A percentile compares a stretch with the other conserved stretches of the same genome.
Evolutionary conservation across 2,797 vertebrate genomes (phyloP).

Genomic region (Florisuga fusca): DNA sequence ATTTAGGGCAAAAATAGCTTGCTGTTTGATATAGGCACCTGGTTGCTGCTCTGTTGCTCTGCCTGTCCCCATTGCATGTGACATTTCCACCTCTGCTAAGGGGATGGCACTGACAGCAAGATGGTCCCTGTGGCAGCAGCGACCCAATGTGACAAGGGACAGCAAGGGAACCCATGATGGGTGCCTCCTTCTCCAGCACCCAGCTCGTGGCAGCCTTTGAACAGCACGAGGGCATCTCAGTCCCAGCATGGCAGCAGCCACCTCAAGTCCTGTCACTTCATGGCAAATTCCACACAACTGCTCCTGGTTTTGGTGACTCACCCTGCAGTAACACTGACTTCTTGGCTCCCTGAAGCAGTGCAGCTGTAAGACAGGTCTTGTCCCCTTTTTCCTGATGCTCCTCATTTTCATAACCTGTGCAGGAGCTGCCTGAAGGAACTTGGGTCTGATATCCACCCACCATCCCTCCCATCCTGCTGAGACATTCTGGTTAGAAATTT

Average conservation of each 20-base stretch:
- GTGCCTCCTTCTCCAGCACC: not conserved
- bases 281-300: rapidly evolving
- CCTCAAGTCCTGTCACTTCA: not conserved
- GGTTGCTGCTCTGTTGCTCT: not conserved
- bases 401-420: not conserved
- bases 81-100: not conserved
- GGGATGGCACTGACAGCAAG: not conserved
- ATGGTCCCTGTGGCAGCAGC: not conserved
- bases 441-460: not conserved
- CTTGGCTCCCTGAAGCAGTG: not conserved
- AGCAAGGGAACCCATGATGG: not conserved
- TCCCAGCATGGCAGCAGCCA: not conserved
- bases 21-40: rapidly evolving
- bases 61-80: not conserved
- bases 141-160: rapidly evolving
- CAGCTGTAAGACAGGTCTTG: not conserved
- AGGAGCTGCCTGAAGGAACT: not conserved
- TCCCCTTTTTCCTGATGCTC: not conserved
- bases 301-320: constrained; percentile 24
- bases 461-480: not conserved
- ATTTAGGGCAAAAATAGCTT: not conserved
- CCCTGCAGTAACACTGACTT: not conserved
- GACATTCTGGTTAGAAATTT: not conserved
- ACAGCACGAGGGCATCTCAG: rapidly evolving
- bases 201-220: not conserved